A percentile compares a stretch with the other conserved stretches of the same genome.
Evolutionary conservation across 2,113 vertebrate genomes (phyloP).

Genomic region (Rhinoptilus africanus): DNA sequence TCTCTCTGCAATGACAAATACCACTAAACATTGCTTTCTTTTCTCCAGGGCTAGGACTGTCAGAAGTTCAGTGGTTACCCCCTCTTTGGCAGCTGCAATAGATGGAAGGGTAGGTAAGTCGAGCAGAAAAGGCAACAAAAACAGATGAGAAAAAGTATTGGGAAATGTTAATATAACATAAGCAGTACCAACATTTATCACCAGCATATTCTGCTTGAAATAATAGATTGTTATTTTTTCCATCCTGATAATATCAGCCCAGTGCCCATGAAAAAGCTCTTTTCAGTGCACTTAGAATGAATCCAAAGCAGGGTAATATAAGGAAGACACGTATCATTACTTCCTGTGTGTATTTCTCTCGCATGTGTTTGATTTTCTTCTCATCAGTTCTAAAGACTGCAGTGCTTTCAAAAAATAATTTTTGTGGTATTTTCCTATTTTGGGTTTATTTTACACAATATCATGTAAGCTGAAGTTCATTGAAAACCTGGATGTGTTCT

Average conservation of each 20-base stretch:
- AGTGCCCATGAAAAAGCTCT: not conserved
- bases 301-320: not conserved
- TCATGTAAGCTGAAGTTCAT: not conserved
- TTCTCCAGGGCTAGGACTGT: not conserved
- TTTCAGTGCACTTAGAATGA: not conserved
- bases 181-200: not conserved
- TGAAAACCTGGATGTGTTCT: not conserved
- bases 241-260: not conserved
- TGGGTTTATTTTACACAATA: not conserved
- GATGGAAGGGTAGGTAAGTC: not conserved
- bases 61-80: not conserved
- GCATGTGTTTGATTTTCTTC: not conserved
- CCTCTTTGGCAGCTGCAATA: not conserved
- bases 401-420: not conserved
- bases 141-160: not conserved
- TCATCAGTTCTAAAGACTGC: not conserved
- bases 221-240: not conserved
- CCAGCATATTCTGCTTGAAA: not conserved
- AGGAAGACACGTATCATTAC: not conserved
- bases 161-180: not conserved
- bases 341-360: not conserved
- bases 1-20: not conserved
- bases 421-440: not conserved
- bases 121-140: not conserved
- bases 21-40: not conserved